These are phyloP conservation scores for Smutsia gigantea DNA, from an alignment of 2,797 vertebrate species.

Conservation along the genomic window DNA sequence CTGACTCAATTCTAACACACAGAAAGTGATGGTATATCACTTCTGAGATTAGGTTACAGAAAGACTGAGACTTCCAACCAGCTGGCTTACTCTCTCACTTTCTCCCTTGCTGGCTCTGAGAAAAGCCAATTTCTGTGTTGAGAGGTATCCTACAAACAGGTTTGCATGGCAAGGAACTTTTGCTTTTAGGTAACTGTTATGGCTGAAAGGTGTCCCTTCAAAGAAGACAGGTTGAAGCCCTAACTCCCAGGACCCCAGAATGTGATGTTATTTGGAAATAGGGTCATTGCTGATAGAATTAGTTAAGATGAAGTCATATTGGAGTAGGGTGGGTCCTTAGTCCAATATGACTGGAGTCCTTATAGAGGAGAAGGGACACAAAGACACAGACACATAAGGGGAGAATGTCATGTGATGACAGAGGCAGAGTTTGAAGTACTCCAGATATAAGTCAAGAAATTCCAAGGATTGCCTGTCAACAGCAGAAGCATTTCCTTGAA, in stretches of 20 bases:
- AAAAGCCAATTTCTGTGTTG: not conserved
- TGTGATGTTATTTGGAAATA: not conserved
- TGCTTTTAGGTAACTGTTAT: not conserved
- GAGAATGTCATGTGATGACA: not conserved
- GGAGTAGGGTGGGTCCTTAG: not conserved
- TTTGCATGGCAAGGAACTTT: not conserved
- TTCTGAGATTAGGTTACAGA: not conserved
- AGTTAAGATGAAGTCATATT: not conserved
- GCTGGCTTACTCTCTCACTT: not conserved
- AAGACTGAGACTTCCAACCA: not conserved
- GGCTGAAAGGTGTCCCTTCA: not conserved
- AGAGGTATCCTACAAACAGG: not conserved
- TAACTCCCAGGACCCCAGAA: not conserved
- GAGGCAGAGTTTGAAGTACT: not conserved
- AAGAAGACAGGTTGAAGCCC: not conserved
- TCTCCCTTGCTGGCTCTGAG: not conserved
- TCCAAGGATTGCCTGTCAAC: not conserved
- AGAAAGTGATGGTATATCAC: not conserved
- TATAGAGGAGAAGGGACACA: not conserved
- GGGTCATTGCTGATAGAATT: not conserved
- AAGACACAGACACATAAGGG: not conserved
- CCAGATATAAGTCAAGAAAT: not conserved
- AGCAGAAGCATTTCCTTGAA: not conserved
- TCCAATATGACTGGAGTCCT: not conserved
- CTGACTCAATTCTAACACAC: not conserved